These are phyloP conservation scores for Eurystomus gularis DNA, from an alignment of 2,113 vertebrate species.

Conservation along the genomic window DNA sequence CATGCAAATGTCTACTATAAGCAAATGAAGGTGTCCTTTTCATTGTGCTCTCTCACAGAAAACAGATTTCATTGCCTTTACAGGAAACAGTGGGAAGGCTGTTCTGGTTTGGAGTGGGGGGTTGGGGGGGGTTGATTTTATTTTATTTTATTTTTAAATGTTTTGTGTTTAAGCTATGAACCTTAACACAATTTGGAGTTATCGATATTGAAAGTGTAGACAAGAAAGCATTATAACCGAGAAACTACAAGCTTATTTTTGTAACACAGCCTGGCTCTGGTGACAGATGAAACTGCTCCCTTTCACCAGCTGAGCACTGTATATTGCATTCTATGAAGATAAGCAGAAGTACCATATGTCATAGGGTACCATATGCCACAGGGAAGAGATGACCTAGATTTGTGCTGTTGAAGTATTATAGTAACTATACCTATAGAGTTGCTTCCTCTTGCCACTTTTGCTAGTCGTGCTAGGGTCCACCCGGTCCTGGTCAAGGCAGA, in stretches of 20 bases:
- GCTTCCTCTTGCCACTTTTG: conserved; percentile 92
- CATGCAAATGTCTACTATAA: not conserved
- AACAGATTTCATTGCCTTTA: not conserved
- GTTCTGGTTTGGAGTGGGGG: not conserved
- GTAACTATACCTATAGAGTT: conserved; percentile 90
- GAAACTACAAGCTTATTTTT: not conserved
- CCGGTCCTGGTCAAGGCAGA: conserved; percentile 93
- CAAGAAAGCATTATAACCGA: not conserved
- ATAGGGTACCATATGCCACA: not conserved
- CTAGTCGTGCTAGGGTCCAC: conserved; percentile 63
- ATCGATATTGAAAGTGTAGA: not conserved
- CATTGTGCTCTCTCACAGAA: not conserved
- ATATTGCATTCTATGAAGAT: not conserved
- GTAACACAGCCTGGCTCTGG: not conserved
- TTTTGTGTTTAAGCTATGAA: not conserved
- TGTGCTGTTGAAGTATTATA: not conserved
- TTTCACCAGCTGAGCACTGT: not conserved
- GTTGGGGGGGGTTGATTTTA: not conserved
- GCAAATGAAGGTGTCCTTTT: not conserved
- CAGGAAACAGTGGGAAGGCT: not conserved
- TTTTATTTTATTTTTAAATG: not conserved
- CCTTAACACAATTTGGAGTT: not conserved
- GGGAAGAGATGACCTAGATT: not conserved
- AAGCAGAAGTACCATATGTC: not conserved
- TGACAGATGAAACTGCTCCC: not conserved